These are phyloP conservation scores for Aramus guarauna DNA, from an alignment of 2,113 vertebrate genomes.

Conservation along the genomic window DNA sequence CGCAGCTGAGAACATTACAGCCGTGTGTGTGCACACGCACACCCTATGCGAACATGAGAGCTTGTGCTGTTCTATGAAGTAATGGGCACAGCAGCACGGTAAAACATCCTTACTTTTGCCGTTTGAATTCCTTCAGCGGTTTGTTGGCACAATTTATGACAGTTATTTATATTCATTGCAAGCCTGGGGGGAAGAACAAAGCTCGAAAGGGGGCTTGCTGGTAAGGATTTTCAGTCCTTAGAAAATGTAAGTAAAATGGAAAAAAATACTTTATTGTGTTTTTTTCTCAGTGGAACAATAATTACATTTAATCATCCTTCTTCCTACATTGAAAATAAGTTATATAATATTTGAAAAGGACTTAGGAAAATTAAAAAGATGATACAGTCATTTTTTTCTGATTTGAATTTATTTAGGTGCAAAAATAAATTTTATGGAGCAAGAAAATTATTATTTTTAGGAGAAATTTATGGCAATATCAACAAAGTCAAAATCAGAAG, in stretches of 20 bases:
- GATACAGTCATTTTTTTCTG: not conserved
- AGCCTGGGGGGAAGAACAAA: conserved; percentile 11
- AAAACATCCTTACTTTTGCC: not conserved
- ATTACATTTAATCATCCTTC: conserved; percentile 31
- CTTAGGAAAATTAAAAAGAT: not conserved
- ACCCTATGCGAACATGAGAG: not conserved
- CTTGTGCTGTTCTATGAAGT: not conserved
- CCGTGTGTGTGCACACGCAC: rapidly evolving
- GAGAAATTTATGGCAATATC: not conserved
- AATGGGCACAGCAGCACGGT: not conserved
- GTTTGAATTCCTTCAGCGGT: not conserved
- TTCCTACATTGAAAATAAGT: not conserved
- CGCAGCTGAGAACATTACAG: not conserved
- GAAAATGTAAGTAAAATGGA: conserved; percentile 1
- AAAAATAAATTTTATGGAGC: not conserved
- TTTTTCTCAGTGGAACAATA: not conserved
- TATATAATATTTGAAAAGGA: not conserved
- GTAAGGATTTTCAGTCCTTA: not conserved
- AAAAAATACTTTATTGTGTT: not conserved
- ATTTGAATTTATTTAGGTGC: not conserved
- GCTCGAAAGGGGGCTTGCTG: not conserved
- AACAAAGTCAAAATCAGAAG: conserved; percentile 28
- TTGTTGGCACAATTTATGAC: conserved; percentile 25
- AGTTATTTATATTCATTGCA: conserved; percentile 44
- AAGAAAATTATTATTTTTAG: conserved; percentile 22